These are phyloP conservation scores for Drosophila dunni DNA, from an alignment of 1,140 invertebrate species.

Conservation along the genomic window DNA sequence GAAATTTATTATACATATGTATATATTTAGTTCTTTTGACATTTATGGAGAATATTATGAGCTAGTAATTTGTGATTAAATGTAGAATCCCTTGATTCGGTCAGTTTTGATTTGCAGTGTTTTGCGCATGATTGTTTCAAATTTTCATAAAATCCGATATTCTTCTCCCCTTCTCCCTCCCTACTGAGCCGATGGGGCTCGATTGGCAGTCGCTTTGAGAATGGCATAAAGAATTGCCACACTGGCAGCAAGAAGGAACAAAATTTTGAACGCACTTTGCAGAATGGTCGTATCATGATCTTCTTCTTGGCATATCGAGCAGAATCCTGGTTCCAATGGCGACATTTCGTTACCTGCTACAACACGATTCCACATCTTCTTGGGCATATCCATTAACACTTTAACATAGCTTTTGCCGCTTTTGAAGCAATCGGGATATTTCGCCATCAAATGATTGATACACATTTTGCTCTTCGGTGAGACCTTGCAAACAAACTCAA, in stretches of 20 bases:
- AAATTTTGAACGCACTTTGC: not conserved
- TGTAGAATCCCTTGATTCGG: constrained; percentile 1
- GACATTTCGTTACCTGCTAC: not conserved
- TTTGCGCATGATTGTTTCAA: not conserved
- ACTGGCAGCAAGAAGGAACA: constrained; percentile 24
- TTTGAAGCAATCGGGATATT: constrained; percentile 27
- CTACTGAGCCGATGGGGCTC: constrained; percentile 7
- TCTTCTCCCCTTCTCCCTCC: not conserved
- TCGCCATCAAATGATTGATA: constrained; percentile 10
- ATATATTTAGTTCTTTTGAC: too few relatives aligned
- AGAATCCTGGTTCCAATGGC: not conserved
- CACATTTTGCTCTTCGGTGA: constrained; percentile 11
- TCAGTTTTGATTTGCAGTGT: not conserved
- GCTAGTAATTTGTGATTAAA: constrained; percentile 10
- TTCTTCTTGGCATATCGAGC: not conserved
- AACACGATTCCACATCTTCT: not conserved
- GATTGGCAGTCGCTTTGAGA: constrained; percentile 7
- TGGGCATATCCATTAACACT: not conserved
- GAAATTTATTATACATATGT: constrained; percentile 17
- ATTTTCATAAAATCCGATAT: constrained; percentile 2
- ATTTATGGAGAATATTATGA: not conserved
- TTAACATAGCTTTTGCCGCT: not conserved
- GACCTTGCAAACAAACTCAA: constrained; percentile 23
- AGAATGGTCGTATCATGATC: constrained; percentile 7
- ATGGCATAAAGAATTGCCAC: constrained; percentile 32